Base-by-base conservation (phyloP, 2,888 invertebrate genomes). In the Agrochola lota region DNA sequence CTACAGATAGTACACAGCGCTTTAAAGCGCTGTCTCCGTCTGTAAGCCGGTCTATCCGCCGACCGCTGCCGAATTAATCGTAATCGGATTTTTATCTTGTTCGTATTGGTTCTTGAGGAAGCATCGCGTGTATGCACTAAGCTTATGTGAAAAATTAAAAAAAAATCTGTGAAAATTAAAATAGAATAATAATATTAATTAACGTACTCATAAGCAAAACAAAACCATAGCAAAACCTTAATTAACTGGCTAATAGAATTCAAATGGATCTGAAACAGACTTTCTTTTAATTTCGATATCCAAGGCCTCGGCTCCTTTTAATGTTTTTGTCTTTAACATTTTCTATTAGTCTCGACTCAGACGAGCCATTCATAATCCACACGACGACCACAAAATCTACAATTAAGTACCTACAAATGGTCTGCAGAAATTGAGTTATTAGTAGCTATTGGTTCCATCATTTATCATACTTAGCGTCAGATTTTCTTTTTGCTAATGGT, bases 1-100 rank as follows among this genome's bases (percentile, higher is more conserved):
- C 0, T 40, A 35, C 35, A 35, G 35, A 35, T 35, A 35, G n/a
- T 5, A 23, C 4, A 11, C 40, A 57, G 20, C 62, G 59, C 57
- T 84, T 62, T 80, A 83, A 62, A 84, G 57, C 67, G 40, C 80
- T 80, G 80, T 68, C 80, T 71, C 52, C 26, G 40, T 12, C 71
- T 73, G 70, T 78, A 85, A 85, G 82, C 82, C 57, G 66, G 73
- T 66, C 67, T 62, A 62, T 52, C 77, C 69, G 60, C 57, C 62
- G 64, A 57, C 62, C 43, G 72, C 60, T 78, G 78, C 72, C 75
- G 74, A 86, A 85, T 87, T 76, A 77, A 81, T 85, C 74, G 82
- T 79, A 87, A 87, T 82, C 77, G 63, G 81, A 79, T 85, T 85
- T 85, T 70, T 74, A 74, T 46, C 74, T 74, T 63, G 66, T 52